phyloP scores from a whole-genome alignment of 2,888 invertebrate genomes.

The Neoitamus cyanurus region DNA sequence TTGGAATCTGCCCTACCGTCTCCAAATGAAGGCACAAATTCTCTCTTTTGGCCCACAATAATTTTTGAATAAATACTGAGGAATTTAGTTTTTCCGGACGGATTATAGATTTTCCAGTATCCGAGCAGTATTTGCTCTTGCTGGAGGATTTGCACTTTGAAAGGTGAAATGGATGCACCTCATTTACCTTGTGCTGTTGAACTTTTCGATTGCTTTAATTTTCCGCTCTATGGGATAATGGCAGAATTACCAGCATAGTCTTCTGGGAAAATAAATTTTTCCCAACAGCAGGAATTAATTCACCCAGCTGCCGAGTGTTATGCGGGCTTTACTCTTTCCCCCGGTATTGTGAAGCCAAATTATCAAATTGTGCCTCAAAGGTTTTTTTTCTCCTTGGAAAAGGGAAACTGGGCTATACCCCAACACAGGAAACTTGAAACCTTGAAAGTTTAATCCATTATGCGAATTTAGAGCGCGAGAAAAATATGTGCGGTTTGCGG shows the following conservation, averaged over 20 bases:
- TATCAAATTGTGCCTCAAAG: background rate
- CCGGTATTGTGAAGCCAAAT: background rate
- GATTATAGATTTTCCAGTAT: background rate
- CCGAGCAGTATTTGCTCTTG: background rate
- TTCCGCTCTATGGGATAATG: background rate
- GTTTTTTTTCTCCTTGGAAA: background rate
- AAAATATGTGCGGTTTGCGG: background rate
- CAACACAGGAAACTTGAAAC: background rate
- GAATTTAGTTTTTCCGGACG: background rate
- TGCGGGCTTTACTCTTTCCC: background rate
- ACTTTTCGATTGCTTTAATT: background rate
- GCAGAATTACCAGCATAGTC: background rate
- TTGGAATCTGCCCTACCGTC: background rate
- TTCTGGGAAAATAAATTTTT: background rate
- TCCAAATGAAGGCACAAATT: background rate
- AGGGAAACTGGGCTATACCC: background rate
- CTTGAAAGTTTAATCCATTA: background rate
- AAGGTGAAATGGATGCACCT: background rate
- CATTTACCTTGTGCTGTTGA: background rate
- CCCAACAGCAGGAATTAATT: background rate
- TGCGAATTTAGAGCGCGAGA: background rate
- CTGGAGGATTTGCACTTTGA: background rate
- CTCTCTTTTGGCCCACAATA: background rate
- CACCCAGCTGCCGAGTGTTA: background rate
- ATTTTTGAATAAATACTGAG: background rate